These are phyloP conservation scores for Heterotis niloticus DNA, from an alignment of 2,113 vertebrate genomes.

Conservation along the genomic window DNA sequence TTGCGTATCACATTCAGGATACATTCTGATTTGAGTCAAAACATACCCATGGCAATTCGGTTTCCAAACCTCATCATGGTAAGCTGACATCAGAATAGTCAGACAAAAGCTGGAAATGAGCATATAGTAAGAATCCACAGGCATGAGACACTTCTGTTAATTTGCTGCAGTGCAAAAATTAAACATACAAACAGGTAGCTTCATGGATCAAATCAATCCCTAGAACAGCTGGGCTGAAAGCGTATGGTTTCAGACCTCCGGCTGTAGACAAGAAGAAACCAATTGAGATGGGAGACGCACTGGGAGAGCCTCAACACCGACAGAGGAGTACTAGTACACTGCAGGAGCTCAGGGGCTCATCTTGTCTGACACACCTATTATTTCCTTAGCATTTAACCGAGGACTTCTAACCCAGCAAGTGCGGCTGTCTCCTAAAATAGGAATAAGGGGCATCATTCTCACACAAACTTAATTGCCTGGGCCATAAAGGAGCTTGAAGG, in stretches of 20 bases:
- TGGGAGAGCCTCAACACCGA: not conserved
- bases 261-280: constrained; percentile 14
- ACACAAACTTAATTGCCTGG: constrained; percentile 19
- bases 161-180: constrained; percentile 40
- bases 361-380: not conserved
- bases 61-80: not conserved
- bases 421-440: constrained; percentile 35
- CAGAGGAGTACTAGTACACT: not conserved
- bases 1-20: too few species aligned
- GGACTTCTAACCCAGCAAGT: constrained; percentile 29
- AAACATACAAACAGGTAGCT: constrained; percentile 44
- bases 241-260: not conserved
- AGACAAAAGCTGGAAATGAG: not conserved
- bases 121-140: not conserved
- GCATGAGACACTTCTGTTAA: not conserved
- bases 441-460: constrained; percentile 16
- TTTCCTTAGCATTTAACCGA: not conserved
- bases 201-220: constrained; percentile 48
- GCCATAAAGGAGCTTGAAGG: not conserved
- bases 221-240: constrained; percentile 30
- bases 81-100: not conserved
- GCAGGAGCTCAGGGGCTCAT: not conserved
- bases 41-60: not conserved
- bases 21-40: not conserved
- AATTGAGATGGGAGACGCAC: constrained; percentile 26